phyloP scores from a whole-genome alignment of 1,140 invertebrate species.

The Drosophila murphyi region DNA sequence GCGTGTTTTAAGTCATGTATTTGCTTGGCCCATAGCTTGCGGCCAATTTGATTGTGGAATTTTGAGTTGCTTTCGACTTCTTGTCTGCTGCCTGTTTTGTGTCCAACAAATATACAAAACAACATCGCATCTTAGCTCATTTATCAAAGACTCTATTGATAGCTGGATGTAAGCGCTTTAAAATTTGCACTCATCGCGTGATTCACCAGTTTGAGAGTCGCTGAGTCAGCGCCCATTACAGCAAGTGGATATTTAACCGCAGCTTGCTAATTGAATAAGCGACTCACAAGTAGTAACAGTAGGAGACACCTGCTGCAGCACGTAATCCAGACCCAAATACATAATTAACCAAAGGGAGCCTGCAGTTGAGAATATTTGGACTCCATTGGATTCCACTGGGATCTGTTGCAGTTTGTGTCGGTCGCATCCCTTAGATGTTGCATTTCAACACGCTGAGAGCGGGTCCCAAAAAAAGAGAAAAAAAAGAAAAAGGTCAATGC shows the following conservation, averaged over 20 bases:
- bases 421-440: constrained; percentile 75
- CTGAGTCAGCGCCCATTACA: constrained; percentile 55
- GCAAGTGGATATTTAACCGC: constrained; percentile 7
- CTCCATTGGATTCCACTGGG: constrained; percentile 10
- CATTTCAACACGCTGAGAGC: constrained; percentile 42
- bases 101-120: constrained; percentile 24
- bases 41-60: constrained; percentile 69
- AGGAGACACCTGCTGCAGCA: constrained; percentile 47
- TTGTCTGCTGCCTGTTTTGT: constrained; percentile 35
- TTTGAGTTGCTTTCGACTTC: constrained; percentile 53
- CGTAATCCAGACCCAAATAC: constrained; percentile 56
- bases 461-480: not conserved
- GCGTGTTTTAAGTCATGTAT: constrained; percentile 50
- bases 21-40: constrained; percentile 74
- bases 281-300: constrained; percentile 39
- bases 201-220: constrained; percentile 50
- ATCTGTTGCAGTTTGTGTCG: constrained; percentile 30
- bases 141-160: constrained; percentile 78
- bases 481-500: constrained; percentile 59
- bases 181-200: constrained; percentile 59
- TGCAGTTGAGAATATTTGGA: constrained; percentile 10
- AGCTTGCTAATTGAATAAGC: constrained; percentile 54
- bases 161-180: constrained; percentile 47
- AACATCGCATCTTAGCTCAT: constrained; percentile 70
- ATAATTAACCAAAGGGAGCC: constrained; percentile 58